These are phyloP conservation scores for Atta cephalotes DNA, from an alignment of 1,140 invertebrate genomes.

Conservation along the genomic window DNA sequence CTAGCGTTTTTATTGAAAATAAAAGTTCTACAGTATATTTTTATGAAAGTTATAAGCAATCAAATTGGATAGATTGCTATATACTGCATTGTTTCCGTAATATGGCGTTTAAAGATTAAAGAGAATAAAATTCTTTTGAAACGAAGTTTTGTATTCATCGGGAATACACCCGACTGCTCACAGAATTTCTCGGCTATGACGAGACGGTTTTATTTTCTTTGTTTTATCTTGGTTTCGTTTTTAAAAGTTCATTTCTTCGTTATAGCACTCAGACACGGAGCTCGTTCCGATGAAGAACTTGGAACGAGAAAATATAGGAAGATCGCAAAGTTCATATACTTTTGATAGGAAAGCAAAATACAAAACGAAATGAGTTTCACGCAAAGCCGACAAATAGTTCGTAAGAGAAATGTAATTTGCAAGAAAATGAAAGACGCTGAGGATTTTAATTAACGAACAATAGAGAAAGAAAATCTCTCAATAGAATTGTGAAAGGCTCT, in stretches of 20 bases:
- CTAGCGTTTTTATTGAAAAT: too few species aligned
- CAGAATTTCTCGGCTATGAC: not conserved
- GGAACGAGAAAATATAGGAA: constrained; percentile 16
- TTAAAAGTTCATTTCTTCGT: constrained; percentile 47
- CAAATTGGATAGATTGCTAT: too few species aligned
- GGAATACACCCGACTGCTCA: not conserved
- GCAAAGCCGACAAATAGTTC: constrained; percentile 38
- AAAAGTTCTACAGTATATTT: too few species aligned
- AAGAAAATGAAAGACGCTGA: not conserved
- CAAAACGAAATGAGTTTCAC: constrained; percentile 8
- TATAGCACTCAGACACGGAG: not conserved
- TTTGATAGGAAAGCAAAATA: constrained; percentile 45
- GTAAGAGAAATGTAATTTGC: constrained; percentile 35
- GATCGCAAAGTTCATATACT: constrained; percentile 30
- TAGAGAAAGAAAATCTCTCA: constrained; percentile 5
- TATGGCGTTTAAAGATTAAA: not conserved
- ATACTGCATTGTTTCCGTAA: too few species aligned
- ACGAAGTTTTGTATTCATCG: not conserved
- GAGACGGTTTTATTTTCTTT: not conserved
- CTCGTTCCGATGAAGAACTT: constrained; percentile 3
- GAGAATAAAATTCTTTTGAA: not conserved
- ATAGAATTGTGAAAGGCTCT: not conserved
- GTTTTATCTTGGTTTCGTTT: constrained; percentile 8
- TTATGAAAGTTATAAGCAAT: too few species aligned
- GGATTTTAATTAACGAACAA: constrained; percentile 53